Conservation (phyloP, 2,113 vertebrate species). For the Bos indicus region DNA sequence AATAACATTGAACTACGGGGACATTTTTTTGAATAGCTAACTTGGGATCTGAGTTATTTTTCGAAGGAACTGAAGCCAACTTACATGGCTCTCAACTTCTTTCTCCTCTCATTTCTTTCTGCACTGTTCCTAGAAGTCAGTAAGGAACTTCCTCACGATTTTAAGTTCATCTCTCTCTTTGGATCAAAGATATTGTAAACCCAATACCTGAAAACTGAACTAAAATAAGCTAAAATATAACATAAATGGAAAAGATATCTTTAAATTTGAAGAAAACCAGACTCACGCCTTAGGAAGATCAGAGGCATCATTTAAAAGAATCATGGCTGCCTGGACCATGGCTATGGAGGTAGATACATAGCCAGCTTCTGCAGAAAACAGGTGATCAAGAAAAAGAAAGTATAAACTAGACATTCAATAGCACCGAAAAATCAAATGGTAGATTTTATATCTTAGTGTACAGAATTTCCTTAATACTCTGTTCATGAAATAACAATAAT, state of each 20-base stretch:
- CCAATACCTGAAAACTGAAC: not conserved
- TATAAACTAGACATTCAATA: not conserved
- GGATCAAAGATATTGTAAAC: not conserved
- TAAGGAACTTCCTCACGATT: not conserved
- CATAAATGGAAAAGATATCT: not conserved
- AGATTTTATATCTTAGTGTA: not conserved
- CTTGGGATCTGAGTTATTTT: not conserved
- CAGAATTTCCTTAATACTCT: not conserved
- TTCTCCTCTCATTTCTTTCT: not conserved
- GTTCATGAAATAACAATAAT: not conserved
- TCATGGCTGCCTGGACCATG: constrained; percentile 94
- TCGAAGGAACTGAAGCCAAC: not conserved
- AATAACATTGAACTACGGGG: not conserved
- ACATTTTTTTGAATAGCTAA: not conserved
- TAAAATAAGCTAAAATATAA: not conserved
- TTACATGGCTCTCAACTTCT: not conserved
- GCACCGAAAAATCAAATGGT: not conserved
- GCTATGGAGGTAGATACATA: constrained; percentile 92
- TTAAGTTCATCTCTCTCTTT: not conserved
- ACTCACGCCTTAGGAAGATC: constrained; percentile 91
- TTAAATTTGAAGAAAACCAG: not conserved
- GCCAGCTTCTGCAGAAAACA: constrained; percentile 82
- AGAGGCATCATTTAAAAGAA: constrained; percentile 89
- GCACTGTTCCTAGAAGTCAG: not conserved
- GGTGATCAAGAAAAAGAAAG: not conserved